Evolutionary conservation across 2,113 vertebrate species (phyloP).

Genomic region (Indicator maculatus): DNA sequence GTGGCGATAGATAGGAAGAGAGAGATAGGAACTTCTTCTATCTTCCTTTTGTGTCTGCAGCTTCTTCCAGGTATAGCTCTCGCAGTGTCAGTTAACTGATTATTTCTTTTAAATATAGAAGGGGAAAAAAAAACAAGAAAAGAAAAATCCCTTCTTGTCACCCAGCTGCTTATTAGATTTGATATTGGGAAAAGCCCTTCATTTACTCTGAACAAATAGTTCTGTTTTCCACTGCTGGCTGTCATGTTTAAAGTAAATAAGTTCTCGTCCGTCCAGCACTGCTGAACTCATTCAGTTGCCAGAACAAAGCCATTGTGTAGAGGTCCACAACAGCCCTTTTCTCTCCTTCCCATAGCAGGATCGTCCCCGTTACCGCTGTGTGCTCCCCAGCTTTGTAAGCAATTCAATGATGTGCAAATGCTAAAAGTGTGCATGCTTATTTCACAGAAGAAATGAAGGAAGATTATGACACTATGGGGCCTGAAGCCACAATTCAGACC

Average conservation of each 20-base stretch:
- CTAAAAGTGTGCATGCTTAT: conserved; percentile 72
- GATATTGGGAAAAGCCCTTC: conserved; percentile 68
- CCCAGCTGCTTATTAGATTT: neutral
- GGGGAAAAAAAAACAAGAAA: neutral
- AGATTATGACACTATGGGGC: conserved; percentile 93
- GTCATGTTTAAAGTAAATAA: conserved; percentile 91
- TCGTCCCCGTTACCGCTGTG: conserved; percentile 61
- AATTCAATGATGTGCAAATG: conserved; percentile 30
- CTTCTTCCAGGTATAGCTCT: conserved; percentile 59
- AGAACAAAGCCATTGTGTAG: conserved; percentile 79
- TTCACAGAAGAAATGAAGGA: conserved; percentile 97
- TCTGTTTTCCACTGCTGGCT: conserved; percentile 78
- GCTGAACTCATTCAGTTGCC: conserved; percentile 83
- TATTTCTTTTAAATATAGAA: conserved; percentile 12
- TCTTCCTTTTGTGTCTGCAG: conserved; percentile 34
- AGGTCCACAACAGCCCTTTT: conserved; percentile 75
- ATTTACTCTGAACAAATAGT: conserved; percentile 61
- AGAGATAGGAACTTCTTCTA: conserved; percentile 5
- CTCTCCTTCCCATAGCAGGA: conserved; percentile 68
- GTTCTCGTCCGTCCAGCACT: conserved; percentile 77
- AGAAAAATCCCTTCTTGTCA: conserved; percentile 33
- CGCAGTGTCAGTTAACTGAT: conserved; percentile 45
- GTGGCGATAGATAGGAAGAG: neutral
- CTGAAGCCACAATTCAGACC: conserved; percentile 88
- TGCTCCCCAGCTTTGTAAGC: conserved; percentile 70